These are phyloP conservation scores for Panorpa germanica DNA, from an alignment of 2,888 invertebrate species.

Conservation along the genomic window DNA sequence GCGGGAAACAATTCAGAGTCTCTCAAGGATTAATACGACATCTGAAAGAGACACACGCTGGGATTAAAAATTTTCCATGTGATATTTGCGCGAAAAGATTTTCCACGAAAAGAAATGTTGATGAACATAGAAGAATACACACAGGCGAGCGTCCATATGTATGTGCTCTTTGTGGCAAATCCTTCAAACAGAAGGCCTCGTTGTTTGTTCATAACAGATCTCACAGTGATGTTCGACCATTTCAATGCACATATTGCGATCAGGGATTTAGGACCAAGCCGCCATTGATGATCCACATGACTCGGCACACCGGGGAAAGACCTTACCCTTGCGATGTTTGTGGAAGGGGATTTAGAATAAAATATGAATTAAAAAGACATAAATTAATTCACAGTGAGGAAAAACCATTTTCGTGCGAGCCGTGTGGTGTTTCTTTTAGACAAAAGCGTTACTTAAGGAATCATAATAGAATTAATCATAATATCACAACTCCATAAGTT, in stretches of 20 bases:
- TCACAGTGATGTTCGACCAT: constrained; percentile 34
- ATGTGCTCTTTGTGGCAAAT: constrained; percentile 37
- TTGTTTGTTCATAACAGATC: constrained; percentile 40
- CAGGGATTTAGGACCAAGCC: constrained; percentile 37
- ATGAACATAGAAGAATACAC: constrained; percentile 37
- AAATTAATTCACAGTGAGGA: constrained; percentile 29
- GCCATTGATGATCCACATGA: constrained; percentile 32
- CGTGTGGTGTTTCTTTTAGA: constrained; percentile 25
- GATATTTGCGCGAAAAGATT: constrained; percentile 34
- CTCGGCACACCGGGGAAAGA: constrained; percentile 40
- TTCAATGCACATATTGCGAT: constrained; percentile 36
- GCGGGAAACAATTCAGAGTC: constrained; percentile 46
- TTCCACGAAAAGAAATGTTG: constrained; percentile 36
- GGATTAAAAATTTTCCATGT: constrained; percentile 36
- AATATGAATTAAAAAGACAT: constrained; percentile 36
- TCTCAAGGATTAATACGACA: constrained; percentile 41
- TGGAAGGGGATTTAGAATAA: constrained; percentile 34
- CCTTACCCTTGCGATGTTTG: constrained; percentile 37
- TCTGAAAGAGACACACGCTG: constrained; percentile 39
- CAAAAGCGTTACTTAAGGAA: constrained; percentile 31
- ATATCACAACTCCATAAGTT: too few relatives aligned
- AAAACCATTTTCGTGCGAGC: constrained; percentile 26
- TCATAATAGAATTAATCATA: constrained; percentile 21
- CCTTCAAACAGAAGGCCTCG: constrained; percentile 45
- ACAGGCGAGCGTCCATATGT: constrained; percentile 36